These are phyloP conservation scores for Ichneumoninae sp. DNA, from an alignment of 2,888 invertebrate species.

Conservation along the genomic window DNA sequence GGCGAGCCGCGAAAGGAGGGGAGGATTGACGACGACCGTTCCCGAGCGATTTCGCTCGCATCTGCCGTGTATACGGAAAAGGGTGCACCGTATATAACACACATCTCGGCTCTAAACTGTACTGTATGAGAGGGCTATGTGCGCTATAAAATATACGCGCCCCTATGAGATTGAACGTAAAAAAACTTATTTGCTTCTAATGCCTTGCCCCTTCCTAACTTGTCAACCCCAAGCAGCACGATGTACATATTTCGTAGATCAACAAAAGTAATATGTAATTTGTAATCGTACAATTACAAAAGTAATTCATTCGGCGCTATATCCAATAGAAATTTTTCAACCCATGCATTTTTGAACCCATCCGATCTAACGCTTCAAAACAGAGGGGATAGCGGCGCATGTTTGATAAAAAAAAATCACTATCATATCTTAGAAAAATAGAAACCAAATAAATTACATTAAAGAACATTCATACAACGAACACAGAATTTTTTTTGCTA, in stretches of 20 bases:
- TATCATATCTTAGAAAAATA: no score
- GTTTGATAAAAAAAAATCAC: no score
- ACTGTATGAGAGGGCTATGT: neutral
- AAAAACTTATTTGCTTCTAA: conserved; percentile 31
- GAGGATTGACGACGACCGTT: conserved; percentile 61
- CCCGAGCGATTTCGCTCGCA: conserved; percentile 57
- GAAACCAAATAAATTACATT: no score
- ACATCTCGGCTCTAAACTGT: neutral
- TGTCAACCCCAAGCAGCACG: neutral
- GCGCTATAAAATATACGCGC: conserved; percentile 8
- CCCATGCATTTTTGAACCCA: neutral
- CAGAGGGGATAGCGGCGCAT: no score
- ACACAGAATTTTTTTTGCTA: no score
- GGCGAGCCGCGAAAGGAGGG: conserved; percentile 2
- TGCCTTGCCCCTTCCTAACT: neutral
- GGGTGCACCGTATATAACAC: conserved; percentile 10
- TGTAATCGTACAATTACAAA: no score
- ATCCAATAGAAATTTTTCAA: neutral
- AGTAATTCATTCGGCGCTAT: neutral
- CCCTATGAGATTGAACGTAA: conserved; percentile 19
- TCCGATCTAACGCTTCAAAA: no score
- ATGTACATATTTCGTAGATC: neutral
- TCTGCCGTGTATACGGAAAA: conserved; percentile 42
- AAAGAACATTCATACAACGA: no score
- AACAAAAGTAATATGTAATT: no score